Evolutionary conservation across 1,140 invertebrate genomes (phyloP), one percentile per base, ranked within the genome.

Genomic region (Bombus pyrosoma): DNA sequence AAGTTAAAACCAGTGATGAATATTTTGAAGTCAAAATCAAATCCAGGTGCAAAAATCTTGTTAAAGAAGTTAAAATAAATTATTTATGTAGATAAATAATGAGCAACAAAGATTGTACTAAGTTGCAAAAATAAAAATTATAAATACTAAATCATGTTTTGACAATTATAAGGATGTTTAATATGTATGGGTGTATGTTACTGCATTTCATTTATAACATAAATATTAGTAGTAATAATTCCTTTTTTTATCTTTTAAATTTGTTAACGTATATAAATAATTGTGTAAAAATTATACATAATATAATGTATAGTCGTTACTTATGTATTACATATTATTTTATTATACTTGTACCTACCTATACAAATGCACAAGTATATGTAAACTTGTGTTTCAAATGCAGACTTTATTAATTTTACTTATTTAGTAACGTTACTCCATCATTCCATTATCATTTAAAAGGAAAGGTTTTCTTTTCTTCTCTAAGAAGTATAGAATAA

Each of bases 21-120:
- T 32, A 78, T 83, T 41, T 78, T 97, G 28, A 92, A 93, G 75
- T 89, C 85, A 34, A 94, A 96, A 81, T 93, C 90, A 72, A 92
- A 83, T 78, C 77, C 93, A 37, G 96, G 96, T 32, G 95, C 96
- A 39, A 94, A 94, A 87, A 94, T 97, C 87, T 95, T 97, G 76
- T 87, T 96, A 39, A 95, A 95, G 96, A 96, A 94, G 77, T 95
- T 83, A 74, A 87, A 90, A 87, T 71, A 28, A 76, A 43, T 69
- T 74, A 43, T 32, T 80, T 37, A 68, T 25, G 71, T 78, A 73
- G 18, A 57, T 64, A 66, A 72, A 69, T 76, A 41, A 53, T 53
- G 1, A n/a, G 18, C 10, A 12, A 15, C 18, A 69, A 41, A 39
- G 4, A 37, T 72, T 72, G 53, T 72, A 69, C 39, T 25, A 47